Evolutionary conservation across 1,140 invertebrate species (phyloP), one percentile per base, ranked within the genome.

Genomic region (Drosophila triauraria): DNA sequence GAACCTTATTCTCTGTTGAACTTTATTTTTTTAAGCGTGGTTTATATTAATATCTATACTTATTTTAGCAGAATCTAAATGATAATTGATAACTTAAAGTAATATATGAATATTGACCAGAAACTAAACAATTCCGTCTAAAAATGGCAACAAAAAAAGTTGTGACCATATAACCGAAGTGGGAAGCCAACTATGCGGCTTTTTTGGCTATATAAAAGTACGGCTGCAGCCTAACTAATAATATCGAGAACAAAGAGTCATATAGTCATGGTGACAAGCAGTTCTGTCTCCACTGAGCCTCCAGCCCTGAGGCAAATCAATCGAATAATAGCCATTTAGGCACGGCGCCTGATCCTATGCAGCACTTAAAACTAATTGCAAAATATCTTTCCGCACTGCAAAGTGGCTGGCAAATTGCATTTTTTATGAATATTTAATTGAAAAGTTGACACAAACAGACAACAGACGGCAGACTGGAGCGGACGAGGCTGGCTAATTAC

Each of bases 401-500:
- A 72, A 72, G 69, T 85, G 72, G 65, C 82, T 74, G 68, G 77
- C 53, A 84, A 87, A 88, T 84, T 88, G 84, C 84, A 87, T 72
- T 72, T 72, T 88, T 80, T 80, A 87, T 87, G 84, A 88, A 75
- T 80, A 70, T 83, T 75, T 88, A 88, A 87, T 87, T 87, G 80
- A 88, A 88, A 88, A 87, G 80, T 88, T 83, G 80, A 84, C 84
- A 83, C 58, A 69, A 82, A 86, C 80, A 82, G 69, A 67, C 74
- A 62, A 43, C 61, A 46, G 42, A 42, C 60, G 35, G 47, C 32
- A 47, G 32, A 51, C 35, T 44, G 27, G 35, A 15, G 5, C 15
- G 23, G 27, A 32, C 27, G 70, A 32, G 67, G 44, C 67, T 60
- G 63, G 75, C 85, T 87, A 87, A 87, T 87, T 87, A 84, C 80